Conservation (phyloP, 2,113 vertebrate species). For the Calidris pugnax region DNA sequence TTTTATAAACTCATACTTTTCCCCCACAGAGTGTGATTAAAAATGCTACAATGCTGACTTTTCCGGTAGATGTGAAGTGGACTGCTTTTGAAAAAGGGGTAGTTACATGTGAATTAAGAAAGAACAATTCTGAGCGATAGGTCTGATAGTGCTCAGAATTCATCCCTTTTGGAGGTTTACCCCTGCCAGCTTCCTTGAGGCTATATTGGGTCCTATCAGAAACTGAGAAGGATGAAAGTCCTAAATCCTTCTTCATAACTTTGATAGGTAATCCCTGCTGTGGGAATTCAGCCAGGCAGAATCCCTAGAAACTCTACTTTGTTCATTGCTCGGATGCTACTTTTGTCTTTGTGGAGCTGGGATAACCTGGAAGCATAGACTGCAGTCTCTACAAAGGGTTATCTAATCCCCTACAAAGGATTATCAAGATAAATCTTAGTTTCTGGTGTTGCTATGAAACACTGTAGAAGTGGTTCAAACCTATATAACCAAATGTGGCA, state of each 20-base stretch:
- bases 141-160: neutral
- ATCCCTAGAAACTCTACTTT: neutral
- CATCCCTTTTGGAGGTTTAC: neutral
- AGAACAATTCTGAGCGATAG: neutral
- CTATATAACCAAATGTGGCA: neutral
- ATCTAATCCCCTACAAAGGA: neutral
- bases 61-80: neutral
- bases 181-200: neutral
- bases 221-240: neutral
- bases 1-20: neutral
- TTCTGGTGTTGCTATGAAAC: neutral
- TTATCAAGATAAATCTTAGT: neutral
- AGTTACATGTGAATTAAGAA: neutral
- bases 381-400: neutral
- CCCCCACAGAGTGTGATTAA: fast-evolving
- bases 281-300: neutral
- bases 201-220: neutral
- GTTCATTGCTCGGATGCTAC: neutral
- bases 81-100: neutral
- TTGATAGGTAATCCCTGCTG: neutral
- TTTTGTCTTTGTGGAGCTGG: neutral
- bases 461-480: neutral
- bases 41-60: neutral
- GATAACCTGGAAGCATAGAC: neutral
- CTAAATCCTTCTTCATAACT: neutral